A percentile compares a stretch with the other conserved stretches of the same genome.
Evolutionary conservation across 2,888 invertebrate genomes (phyloP).

Genomic region (Taphrorychus bicolor): DNA sequence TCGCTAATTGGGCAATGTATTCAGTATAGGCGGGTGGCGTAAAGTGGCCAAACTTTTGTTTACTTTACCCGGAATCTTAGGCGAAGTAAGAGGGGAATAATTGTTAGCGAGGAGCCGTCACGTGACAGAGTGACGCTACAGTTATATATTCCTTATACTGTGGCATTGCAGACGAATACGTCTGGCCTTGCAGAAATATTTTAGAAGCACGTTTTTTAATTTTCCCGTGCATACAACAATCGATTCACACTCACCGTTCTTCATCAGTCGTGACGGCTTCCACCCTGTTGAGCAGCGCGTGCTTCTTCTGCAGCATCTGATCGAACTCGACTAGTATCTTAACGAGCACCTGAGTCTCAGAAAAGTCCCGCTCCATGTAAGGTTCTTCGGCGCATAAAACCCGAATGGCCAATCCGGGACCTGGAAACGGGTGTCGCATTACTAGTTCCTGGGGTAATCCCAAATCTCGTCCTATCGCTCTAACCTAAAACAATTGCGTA

Average conservation of each 20-base stretch:
- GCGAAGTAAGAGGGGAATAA: too few species aligned
- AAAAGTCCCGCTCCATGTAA: slow-evolving; percentile 92
- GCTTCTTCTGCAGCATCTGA: slow-evolving; percentile 90
- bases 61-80: too few species aligned
- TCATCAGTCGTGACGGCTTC: slow-evolving; percentile 78
- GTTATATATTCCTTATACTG: too few species aligned
- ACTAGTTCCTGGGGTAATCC: slow-evolving; percentile 88
- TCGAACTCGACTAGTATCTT: slow-evolving; percentile 94
- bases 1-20: too few species aligned
- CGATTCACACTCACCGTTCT: slow-evolving; percentile 69
- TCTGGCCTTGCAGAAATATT: too few species aligned
- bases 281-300: slow-evolving; percentile 87
- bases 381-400: slow-evolving; percentile 96
- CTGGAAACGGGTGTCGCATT: slow-evolving; percentile 97
- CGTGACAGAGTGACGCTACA: too few species aligned
- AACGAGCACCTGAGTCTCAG: slow-evolving; percentile 94
- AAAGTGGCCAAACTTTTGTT: too few species aligned
- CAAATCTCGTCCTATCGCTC: slow-evolving; percentile 86
- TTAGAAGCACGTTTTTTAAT: too few species aligned
- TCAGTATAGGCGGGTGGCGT: too few species aligned
- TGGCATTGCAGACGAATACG: too few species aligned
- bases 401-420: slow-evolving; percentile 96
- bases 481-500: slow-evolving; percentile 56
- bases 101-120: too few species aligned
- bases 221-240: too few species aligned